Evolutionary conservation across 1,140 invertebrate genomes (phyloP), one percentile per base, ranked within the genome.

Genomic region (Zophobas atratus): DNA sequence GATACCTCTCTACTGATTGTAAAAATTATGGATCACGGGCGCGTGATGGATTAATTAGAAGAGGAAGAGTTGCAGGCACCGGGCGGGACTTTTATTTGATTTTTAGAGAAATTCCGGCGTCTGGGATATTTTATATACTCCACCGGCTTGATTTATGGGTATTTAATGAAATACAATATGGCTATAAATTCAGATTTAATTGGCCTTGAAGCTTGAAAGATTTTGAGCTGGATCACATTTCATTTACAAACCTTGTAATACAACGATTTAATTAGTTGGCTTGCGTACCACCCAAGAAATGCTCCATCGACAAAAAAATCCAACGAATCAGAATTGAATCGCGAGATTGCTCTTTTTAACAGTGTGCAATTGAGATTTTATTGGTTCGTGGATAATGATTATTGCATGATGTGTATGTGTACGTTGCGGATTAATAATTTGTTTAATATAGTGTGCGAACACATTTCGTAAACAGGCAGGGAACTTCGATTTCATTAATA

Each of bases 401-500:
- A 72, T 38, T 53, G 48, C 46, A 51, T 53, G 48, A 72, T 53
- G 46, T 72, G 48, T 70, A 34, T 1, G 67, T 72, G 46, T 53
- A 72, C 70, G 70, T 53, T 53, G 51, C 51, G 70, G 72, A 60
- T 60, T 75, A 75, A 57, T 60, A 75, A 60, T 75, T 75, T 75
- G 55, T 56, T 57, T 75, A 75, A 75, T 60, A 81, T 77, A 81
- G 79, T 82, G 81, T 82, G 77, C 67, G 79, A 75, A 79, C 79
- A 82, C 80, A 82, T 81, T 77, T 78, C 70, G 80, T 78, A 81
- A 82, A 82, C 80, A 81, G 79, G 80, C 77, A 81, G 80, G 82
- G 80, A 81, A 78, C 63, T 81, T 82, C 78, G 76, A 79, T 81
- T 80, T 80, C 81, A 84, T 84, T 84, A 83, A 84, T 84, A 84